A percentile compares a stretch with the other conserved stretches of the same genome.
Conservation (phyloP, 2,113 vertebrate genomes). For the Paramormyrops kingsleyae region DNA sequence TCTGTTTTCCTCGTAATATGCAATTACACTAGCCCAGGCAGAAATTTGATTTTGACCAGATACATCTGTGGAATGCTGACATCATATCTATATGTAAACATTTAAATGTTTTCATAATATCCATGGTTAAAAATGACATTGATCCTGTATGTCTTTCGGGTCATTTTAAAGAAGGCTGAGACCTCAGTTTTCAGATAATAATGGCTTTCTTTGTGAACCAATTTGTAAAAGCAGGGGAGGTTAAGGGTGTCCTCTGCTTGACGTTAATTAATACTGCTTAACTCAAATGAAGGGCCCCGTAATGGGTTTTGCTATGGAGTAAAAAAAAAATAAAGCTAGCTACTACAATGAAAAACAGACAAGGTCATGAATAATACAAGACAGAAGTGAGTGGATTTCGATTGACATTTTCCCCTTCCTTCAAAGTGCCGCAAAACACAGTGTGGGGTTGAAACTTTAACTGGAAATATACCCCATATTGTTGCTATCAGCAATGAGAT, state of each 20-base stretch:
- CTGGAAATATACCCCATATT: background rate
- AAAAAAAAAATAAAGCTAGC: background rate
- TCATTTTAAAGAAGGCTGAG: background rate
- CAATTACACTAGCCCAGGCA: background rate
- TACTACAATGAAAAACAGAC: background rate
- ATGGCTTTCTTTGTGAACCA: background rate
- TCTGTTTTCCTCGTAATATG: background rate
- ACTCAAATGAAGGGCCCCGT: background rate
- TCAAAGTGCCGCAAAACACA: slow-evolving; percentile 31
- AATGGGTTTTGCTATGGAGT: background rate
- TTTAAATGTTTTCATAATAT: background rate
- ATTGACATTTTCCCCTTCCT: slow-evolving; percentile 21
- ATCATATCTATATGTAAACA: background rate
- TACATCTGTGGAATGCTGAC: background rate
- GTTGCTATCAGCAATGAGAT: background rate
- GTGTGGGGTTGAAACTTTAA: background rate
- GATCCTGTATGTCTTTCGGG: background rate
- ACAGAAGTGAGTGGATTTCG: slow-evolving; percentile 32
- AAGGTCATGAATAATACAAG: slow-evolving; percentile 36
- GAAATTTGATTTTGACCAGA: background rate
- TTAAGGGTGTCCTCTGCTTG: background rate
- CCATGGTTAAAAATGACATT: background rate
- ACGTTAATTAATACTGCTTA: background rate
- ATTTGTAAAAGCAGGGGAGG: slow-evolving; percentile 2
- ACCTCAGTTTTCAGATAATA: background rate